These are phyloP conservation scores for Diorhabda elongata DNA, from an alignment of 1,140 invertebrate species.

Conservation along the genomic window DNA sequence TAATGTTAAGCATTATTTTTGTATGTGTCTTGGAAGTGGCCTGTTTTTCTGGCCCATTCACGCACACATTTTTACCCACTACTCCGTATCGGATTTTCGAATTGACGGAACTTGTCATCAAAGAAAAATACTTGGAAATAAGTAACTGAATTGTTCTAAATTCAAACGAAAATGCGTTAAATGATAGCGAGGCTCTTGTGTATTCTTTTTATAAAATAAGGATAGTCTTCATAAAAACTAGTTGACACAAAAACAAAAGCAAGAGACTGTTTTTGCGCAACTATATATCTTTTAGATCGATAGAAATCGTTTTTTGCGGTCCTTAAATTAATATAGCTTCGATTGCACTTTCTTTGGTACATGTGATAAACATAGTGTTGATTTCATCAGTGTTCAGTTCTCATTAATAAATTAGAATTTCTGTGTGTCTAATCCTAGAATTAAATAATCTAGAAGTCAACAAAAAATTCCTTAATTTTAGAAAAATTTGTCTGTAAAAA, in stretches of 20 bases:
- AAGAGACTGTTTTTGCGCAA: constrained; percentile 2
- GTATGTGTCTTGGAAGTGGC: constrained; percentile 28
- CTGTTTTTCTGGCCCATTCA: constrained; percentile 35
- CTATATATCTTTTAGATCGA: neutral
- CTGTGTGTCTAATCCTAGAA: no score
- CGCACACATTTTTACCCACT: constrained; percentile 46
- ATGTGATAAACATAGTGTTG: no score
- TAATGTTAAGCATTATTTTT: constrained; percentile 11
- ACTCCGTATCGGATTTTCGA: constrained; percentile 45
- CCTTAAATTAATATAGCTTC: neutral
- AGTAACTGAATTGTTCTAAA: neutral
- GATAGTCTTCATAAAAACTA: neutral
- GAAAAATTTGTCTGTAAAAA: neutral
- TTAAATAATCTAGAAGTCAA: no score
- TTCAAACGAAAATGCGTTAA: neutral
- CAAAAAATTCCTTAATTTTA: neutral
- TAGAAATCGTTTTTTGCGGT: neutral
- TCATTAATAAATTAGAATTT: no score
- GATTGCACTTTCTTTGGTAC: no score
- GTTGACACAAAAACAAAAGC: neutral
- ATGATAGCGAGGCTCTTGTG: neutral
- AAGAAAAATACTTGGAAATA: neutral
- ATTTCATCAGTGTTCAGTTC: no score
- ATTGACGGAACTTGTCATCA: constrained; percentile 21
- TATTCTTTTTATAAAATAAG: neutral